Evolutionary conservation across 2,113 vertebrate genomes (phyloP).

Genomic region (Raja brachyura): DNA sequence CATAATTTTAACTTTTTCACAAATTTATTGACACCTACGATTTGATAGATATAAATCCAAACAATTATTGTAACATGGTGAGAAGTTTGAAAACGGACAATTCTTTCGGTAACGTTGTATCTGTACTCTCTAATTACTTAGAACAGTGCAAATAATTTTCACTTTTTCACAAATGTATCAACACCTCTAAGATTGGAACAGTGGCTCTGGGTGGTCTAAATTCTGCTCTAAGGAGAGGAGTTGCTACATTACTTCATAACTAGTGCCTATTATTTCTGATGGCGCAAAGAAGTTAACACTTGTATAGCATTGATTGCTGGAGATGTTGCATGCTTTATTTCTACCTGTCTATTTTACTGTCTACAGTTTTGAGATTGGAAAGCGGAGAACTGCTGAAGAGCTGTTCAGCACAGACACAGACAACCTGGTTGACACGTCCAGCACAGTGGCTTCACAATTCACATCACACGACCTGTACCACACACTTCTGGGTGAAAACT

Average conservation of each 20-base stretch:
- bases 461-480: conserved; percentile 41
- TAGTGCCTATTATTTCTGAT: background rate
- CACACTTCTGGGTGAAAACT: conserved; percentile 42
- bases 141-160: background rate
- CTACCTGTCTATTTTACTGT: background rate
- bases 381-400: background rate
- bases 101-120: background rate
- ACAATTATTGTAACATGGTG: background rate
- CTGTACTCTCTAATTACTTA: background rate
- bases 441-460: background rate
- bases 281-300: background rate
- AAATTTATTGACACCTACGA: background rate
- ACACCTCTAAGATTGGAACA: background rate
- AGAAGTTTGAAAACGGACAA: background rate
- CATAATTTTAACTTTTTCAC: background rate
- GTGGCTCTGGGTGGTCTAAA: background rate
- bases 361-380: conserved; percentile 13
- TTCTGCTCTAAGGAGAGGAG: background rate
- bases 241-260: background rate
- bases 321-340: background rate
- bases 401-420: background rate
- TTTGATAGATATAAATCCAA: background rate
- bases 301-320: background rate
- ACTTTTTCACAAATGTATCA: background rate
- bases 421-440: background rate